Conservation (phyloP, 2,888 invertebrate species). For the Drosophila paracracens region DNA sequence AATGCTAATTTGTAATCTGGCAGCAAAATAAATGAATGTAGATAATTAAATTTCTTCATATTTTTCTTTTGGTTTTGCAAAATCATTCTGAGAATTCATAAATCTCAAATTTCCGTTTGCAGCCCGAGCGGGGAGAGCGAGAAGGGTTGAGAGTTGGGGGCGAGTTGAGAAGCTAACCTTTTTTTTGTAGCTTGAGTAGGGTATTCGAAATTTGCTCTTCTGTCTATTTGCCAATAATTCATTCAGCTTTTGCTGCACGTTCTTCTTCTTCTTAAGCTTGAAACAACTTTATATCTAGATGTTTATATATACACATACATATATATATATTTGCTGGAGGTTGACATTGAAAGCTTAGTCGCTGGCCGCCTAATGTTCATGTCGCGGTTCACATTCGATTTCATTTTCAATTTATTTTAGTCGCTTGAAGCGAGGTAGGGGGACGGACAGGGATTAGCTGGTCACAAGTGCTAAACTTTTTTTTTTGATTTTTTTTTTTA, state of each 20-base stretch:
- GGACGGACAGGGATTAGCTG: conserved; percentile 1
- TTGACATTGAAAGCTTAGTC: conserved; percentile 80
- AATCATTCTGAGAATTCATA: conserved; percentile 77
- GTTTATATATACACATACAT: not conserved
- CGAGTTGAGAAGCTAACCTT: conserved; percentile 4
- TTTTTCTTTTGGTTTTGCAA: conserved; percentile 15
- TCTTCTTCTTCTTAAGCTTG: conserved; percentile 8
- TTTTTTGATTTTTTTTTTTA: not conserved
- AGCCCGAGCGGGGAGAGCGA: conserved; percentile 33
- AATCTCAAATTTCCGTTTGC: conserved; percentile 74
- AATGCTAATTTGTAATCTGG: conserved; percentile 38
- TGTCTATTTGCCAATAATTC: conserved; percentile 62
- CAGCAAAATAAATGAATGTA: conserved; percentile 33
- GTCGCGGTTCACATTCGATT: conserved; percentile 79
- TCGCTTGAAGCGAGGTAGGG: not conserved
- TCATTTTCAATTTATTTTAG: conserved; percentile 74
- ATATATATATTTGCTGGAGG: conserved; percentile 21
- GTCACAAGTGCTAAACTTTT: conserved; percentile 6
- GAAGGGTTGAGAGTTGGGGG: conserved; percentile 17
- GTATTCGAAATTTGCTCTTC: conserved; percentile 27
- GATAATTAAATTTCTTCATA: conserved; percentile 39
- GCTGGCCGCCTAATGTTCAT: conserved; percentile 80
- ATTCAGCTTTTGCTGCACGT: conserved; percentile 14
- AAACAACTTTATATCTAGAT: conserved; percentile 34
- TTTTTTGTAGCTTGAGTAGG: conserved; percentile 44